Percentiles rank a stretch among this genome's conserved stretches.
phyloP scores from a whole-genome alignment of 2,797 vertebrate genomes.

The Helarctos malayanus region DNA sequence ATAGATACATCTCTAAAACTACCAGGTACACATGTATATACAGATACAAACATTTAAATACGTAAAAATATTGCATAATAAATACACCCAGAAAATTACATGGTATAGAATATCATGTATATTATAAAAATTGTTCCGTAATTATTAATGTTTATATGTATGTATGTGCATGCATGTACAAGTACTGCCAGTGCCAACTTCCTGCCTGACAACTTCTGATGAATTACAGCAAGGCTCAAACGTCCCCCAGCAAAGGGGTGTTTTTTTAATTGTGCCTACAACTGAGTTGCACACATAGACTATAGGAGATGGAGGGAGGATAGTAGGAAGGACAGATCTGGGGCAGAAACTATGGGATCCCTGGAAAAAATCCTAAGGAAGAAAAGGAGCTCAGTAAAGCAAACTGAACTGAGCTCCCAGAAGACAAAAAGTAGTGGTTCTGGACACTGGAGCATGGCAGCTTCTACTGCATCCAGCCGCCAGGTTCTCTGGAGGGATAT shows the following conservation, averaged over 20 bases:
- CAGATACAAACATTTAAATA: neutral
- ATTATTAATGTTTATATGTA: neutral
- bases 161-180: neutral
- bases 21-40: neutral
- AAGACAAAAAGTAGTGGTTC: neutral
- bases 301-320: neutral
- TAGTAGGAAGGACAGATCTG: neutral
- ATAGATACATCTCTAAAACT: neutral
- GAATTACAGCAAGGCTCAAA: neutral
- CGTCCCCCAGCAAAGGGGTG: neutral
- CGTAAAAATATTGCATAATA: slow-evolving; percentile 7
- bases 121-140: neutral
- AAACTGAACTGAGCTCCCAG: neutral
- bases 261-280: neutral
- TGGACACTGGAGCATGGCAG: neutral
- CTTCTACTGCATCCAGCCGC: neutral
- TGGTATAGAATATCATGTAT: neutral
- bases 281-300: neutral
- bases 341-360: neutral
- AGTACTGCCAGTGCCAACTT: neutral
- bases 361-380: neutral
- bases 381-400: neutral
- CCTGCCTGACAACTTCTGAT: neutral
- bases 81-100: neutral
- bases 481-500: neutral